Evolutionary conservation across 2,888 invertebrate species (phyloP), one percentile per base, ranked within the genome.

Genomic region (Caenorhabditis plicata): DNA sequence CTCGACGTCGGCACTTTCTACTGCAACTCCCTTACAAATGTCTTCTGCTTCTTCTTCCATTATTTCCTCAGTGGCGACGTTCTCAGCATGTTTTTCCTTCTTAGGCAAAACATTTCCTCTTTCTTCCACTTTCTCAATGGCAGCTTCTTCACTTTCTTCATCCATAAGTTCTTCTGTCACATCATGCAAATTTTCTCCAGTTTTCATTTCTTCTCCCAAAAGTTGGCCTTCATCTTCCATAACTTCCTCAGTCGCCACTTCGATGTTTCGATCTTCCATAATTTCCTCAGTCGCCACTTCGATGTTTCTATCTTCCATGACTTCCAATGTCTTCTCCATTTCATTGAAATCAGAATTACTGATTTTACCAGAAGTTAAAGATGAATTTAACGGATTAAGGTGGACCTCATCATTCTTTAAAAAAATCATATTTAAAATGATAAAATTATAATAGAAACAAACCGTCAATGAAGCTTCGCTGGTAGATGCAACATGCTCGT

Each of bases 221-320:
- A 4, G 17, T 19, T 20, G 20, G 13, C 8, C 32, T 19, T 25
- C 11, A 20, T 43, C 26, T 23, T 40, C 40, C 3, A 13, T 4
- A 46, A 40, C 20, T 46, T 36, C 39, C 19, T 46, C 46, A 11
- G 25, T 19, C 4, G 3, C 1, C 29, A 29, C 29, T 27, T 29
- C 23, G 3, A n/a, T 43, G 26, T 23, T 25, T n/a, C 19, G 17
- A 43, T 29, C 29, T 27, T 29, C 35, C 26, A 43, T 35, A 43
- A 26, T 46, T 36, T 46, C 46, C 19, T 39, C 40, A 19, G n/a
- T 13, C 5, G 29, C 31, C 13, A 40, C 25, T 46, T 39, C 39
- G 25, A 31, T 13, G 13, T 15, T 43, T 43, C n/a, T 29, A n/a
- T n/a, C n/a, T 29, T 33, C 33, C 5, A 36, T 43, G 7, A 15